These are phyloP conservation scores for Morus bassanus DNA, from an alignment of 2,797 vertebrate species.

Conservation along the genomic window DNA sequence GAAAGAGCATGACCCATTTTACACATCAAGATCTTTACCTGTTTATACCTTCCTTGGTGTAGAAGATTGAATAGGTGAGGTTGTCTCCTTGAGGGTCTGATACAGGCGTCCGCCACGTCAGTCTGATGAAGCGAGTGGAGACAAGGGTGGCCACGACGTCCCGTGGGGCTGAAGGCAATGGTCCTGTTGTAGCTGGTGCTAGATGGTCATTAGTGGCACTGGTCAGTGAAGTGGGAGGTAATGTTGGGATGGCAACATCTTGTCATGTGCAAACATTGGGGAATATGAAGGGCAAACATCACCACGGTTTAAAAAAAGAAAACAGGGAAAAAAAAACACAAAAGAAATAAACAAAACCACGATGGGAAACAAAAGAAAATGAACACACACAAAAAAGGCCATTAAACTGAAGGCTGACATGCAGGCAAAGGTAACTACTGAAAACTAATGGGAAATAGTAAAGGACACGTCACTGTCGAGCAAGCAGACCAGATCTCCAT, in stretches of 20 bases:
- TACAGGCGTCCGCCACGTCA: conserved; percentile 93
- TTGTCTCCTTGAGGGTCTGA: conserved; percentile 92
- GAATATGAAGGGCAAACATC: conserved; percentile 80
- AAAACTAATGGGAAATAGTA: conserved; percentile 69
- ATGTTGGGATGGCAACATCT: conserved; percentile 96
- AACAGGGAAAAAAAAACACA: conserved; percentile 78
- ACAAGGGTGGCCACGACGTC: conserved; percentile 97
- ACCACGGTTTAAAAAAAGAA: conserved; percentile 76
- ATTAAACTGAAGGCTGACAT: conserved; percentile 83
- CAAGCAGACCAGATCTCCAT: conserved; percentile 65
- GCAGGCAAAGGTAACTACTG: conserved; percentile 73
- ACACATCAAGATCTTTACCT: conserved; percentile 73
- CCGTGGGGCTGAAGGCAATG: conserved; percentile 88
- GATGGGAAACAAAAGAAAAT: conserved; percentile 84
- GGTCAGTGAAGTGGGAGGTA: conserved; percentile 97
- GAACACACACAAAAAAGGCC: conserved; percentile 82
- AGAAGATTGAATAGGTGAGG: conserved; percentile 94
- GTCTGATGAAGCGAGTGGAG: conserved; percentile 97
- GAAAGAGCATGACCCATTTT: not conserved
- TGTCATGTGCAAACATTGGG: conserved; percentile 84
- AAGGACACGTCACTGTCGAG: conserved; percentile 55
- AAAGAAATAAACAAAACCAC: conserved; percentile 93
- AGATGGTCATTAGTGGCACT: conserved; percentile 99
- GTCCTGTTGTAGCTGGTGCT: conserved; percentile 91
- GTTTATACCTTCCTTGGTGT: conserved; percentile 90